Conservation (phyloP, 1,140 invertebrate species). For the Belonocnema kinseyi region DNA sequence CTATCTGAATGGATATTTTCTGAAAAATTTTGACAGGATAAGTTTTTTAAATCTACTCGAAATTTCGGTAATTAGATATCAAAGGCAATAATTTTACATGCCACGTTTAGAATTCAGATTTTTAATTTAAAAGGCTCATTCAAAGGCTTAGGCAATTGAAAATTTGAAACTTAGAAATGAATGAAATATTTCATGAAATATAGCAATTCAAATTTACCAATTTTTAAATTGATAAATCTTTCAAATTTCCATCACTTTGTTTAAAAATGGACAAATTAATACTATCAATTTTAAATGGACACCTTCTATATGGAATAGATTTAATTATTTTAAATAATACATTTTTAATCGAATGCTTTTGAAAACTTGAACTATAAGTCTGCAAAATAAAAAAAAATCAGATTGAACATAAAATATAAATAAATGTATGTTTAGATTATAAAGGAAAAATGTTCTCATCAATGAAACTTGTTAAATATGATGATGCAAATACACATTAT, state of each 20-base stretch:
- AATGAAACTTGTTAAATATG: no score
- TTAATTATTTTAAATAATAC: neutral
- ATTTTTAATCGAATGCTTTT: neutral
- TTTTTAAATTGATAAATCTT: neutral
- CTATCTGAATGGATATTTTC: no score
- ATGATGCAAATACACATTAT: constrained; percentile 39
- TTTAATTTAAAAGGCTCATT: neutral
- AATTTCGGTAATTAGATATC: no score
- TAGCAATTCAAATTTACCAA: no score
- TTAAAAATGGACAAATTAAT: neutral
- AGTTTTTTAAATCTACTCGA: no score
- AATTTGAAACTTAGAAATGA: neutral
- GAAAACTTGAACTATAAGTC: neutral
- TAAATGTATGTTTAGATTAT: no score
- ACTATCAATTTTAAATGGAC: no score
- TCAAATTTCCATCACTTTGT: neutral
- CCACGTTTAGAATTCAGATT: neutral
- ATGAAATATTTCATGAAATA: neutral
- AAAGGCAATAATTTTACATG: no score
- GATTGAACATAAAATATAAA: no score
- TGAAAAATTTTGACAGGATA: no score
- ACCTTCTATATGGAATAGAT: neutral
- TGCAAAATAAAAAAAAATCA: no score
- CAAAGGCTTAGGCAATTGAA: neutral
- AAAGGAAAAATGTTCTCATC: no score